Percentiles rank a stretch among this genome's conserved stretches.
Conservation (phyloP, 2,797 vertebrate genomes). For the Chelonia mydas region DNA sequence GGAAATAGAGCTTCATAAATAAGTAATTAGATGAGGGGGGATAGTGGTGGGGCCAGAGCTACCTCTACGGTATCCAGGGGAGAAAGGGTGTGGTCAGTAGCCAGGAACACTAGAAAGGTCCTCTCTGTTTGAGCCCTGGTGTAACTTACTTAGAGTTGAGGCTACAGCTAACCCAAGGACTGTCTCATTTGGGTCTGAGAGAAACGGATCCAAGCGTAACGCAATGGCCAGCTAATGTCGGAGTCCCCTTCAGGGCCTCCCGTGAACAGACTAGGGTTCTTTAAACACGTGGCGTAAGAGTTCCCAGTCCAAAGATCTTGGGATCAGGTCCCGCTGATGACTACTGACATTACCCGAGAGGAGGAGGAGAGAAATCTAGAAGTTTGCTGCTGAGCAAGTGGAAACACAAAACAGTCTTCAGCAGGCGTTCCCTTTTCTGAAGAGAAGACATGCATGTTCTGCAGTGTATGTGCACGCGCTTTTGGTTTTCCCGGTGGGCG, state of each 20-base stretch:
- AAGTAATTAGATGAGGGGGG: conserved; percentile 33
- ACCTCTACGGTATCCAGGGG: neutral
- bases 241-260: accelerated
- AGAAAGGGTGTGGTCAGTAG: neutral
- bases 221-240: accelerated
- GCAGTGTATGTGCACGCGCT: accelerated
- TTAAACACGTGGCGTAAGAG: neutral
- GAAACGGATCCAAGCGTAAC: accelerated
- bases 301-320: neutral
- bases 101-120: neutral
- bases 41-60: neutral
- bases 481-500: accelerated
- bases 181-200: neutral
- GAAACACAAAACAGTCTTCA: neutral
- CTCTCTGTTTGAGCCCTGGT: neutral
- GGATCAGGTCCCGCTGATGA: neutral
- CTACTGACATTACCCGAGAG: neutral
- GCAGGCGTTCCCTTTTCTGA: neutral
- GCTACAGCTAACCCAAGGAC: neutral
- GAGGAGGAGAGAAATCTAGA: neutral
- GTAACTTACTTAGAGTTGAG: accelerated
- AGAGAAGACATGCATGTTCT: neutral
- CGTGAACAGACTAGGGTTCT: neutral
- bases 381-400: neutral
- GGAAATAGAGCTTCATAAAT: conserved; percentile 44